Conservation (phyloP, 2,888 invertebrate species). For the Geotrupes spiniger region DNA sequence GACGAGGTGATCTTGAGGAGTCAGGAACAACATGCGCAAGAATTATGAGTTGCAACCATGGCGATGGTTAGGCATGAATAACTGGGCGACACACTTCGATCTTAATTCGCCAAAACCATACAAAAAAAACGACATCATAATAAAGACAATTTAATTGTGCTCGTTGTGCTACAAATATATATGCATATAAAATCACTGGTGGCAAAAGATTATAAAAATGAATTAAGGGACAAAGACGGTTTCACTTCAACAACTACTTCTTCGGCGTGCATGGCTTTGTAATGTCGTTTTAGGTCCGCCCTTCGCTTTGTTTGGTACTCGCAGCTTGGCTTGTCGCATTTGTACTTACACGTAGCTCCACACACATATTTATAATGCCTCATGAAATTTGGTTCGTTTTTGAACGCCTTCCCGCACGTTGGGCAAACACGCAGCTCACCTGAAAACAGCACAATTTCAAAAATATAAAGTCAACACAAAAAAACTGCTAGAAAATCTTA, state of each 20-base stretch:
- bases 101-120: too few relatives aligned
- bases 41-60: too few relatives aligned
- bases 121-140: too few relatives aligned
- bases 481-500: neutral
- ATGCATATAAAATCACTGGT: too few relatives aligned
- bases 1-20: too few relatives aligned
- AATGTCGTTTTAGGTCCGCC: conserved; percentile 10
- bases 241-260: neutral
- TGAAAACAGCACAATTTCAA: neutral
- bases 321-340: conserved; percentile 29
- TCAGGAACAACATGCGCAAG: too few relatives aligned
- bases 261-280: neutral
- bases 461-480: neutral
- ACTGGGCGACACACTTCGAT: too few relatives aligned
- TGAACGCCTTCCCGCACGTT: conserved; percentile 18
- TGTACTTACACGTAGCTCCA: conserved; percentile 32
- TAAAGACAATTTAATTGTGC: too few relatives aligned
- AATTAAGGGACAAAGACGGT: too few relatives aligned
- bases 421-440: conserved; percentile 5
- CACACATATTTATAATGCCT: conserved; percentile 25
- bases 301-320: conserved; percentile 18
- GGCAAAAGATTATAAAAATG: too few relatives aligned
- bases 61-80: too few relatives aligned
- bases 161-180: too few relatives aligned
- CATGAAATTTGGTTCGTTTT: conserved; percentile 14